Percentiles rank a stretch among this genome's conserved stretches.
Evolutionary conservation across 2,797 vertebrate species (phyloP).

Genomic region (Lerista edwardsae): DNA sequence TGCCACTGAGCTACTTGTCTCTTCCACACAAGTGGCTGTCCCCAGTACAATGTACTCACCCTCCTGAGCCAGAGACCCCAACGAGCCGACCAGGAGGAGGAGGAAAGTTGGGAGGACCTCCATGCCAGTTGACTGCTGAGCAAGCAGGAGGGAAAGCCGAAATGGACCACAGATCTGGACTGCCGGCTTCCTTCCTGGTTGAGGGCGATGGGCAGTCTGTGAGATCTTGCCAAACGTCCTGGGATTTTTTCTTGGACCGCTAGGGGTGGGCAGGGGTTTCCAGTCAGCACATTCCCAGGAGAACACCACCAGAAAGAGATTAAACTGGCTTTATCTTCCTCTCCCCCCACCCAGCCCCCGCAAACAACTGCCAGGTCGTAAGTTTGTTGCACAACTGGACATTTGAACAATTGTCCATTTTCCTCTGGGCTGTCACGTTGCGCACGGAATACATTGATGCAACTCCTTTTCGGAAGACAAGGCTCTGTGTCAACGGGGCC

Average conservation of each 20-base stretch:
- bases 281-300: not conserved
- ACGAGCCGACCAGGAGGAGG: conserved; percentile 5
- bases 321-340: too few species aligned
- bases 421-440: too few species aligned
- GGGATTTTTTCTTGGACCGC: not conserved
- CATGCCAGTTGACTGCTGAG: not conserved
- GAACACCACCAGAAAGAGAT: not conserved
- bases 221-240: not conserved
- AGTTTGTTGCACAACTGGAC: too few species aligned
- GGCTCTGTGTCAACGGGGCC: too few species aligned
- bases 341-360: too few species aligned
- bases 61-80: not conserved
- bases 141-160: not conserved
- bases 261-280: not conserved
- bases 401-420: too few species aligned
- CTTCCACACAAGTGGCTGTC: too few species aligned
- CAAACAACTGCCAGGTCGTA: too few species aligned
- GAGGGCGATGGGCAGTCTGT: too few species aligned
- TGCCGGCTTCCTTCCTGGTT: not conserved
- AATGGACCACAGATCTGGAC: not conserved
- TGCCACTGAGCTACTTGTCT: too few species aligned
- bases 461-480: too few species aligned
- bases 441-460: too few species aligned
- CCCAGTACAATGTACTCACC: conserved; percentile 3
- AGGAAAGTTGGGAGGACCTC: not conserved